These are phyloP conservation scores for Chloroceryle amazona DNA, from an alignment of 2,797 vertebrate species.

Conservation along the genomic window DNA sequence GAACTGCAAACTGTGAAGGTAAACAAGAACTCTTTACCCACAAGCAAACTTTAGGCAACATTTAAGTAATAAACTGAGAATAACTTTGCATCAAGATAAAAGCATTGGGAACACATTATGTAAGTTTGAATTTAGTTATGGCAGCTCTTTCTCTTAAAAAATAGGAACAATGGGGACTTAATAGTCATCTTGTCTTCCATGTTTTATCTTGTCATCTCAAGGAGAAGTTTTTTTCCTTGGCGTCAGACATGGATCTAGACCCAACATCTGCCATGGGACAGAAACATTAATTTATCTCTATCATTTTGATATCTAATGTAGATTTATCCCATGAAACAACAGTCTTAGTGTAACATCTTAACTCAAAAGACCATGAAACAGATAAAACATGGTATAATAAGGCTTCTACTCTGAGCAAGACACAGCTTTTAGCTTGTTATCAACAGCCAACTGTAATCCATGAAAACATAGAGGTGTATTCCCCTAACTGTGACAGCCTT, in stretches of 20 bases:
- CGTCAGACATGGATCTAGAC: neutral
- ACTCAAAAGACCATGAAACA: neutral
- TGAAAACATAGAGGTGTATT: neutral
- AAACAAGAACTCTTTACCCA: neutral
- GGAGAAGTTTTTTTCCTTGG: neutral
- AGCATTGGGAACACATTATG: neutral
- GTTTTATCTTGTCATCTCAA: neutral
- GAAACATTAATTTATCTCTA: neutral
- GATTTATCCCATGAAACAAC: neutral
- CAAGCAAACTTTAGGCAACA: neutral
- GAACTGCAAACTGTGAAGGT: neutral
- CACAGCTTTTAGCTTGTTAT: neutral
- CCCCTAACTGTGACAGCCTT: neutral
- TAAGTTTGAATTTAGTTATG: neutral
- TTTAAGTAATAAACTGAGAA: neutral
- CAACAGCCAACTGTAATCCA: neutral
- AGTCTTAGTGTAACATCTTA: neutral
- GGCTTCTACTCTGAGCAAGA: neutral
- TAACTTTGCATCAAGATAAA: neutral
- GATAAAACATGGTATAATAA: neutral
- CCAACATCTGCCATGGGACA: neutral
- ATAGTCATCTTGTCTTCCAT: neutral
- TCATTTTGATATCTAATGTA: neutral
- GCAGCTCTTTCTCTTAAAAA: neutral
- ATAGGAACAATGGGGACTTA: neutral